Base-by-base conservation (phyloP, 2,797 vertebrate species). In the Todus mexicanus region DNA sequence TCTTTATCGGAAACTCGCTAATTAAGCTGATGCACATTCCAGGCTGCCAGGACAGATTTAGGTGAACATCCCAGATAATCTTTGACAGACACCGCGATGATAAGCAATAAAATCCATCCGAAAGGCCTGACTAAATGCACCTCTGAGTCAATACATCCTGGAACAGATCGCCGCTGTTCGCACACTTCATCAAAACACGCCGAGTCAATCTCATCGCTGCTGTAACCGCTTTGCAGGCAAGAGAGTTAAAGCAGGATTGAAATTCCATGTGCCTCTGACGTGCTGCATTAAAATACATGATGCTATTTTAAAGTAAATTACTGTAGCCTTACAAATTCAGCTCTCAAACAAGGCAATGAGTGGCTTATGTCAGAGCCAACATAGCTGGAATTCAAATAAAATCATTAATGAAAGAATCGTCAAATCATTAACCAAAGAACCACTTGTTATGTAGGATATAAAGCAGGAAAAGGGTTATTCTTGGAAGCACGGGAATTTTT, bases 1-100 rank as follows among this genome's bases (percentile, higher is more conserved):
- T 65, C 61, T 48, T 80, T 48, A 65, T 29, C 5, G 13, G 87
- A 73, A 73, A 4, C 10, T 59, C 84, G 43, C 50, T 77, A 53
- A 82, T 73, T 33, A 71, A 61, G 22, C 63, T 57, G 21, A 68
- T 8, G 40, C 45, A 11, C 15, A 45, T 33, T 61, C 63, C 51
- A 5, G 6, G 38, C 16, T 23, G 73, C 65, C 53, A 84, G 77
- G 73, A 54, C 40, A 38, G 84, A 66, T 45, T 1, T 72, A 89
- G 79, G 83, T 66, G 85, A 92, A 91, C 51, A 75, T 73, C 83
- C 79, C 73, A 76, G 91, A 66, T 92, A 66, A 92, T 82, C 73
- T 81, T 20, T 51, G 82, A 31, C 48, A 63, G 74, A 42, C 1
- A 8, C 73, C 1, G 1, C 51, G 79, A 69, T 25, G 50, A 69